Base-by-base conservation (phyloP, 1,140 invertebrate genomes). In the Sweltsa coloradensis region DNA sequence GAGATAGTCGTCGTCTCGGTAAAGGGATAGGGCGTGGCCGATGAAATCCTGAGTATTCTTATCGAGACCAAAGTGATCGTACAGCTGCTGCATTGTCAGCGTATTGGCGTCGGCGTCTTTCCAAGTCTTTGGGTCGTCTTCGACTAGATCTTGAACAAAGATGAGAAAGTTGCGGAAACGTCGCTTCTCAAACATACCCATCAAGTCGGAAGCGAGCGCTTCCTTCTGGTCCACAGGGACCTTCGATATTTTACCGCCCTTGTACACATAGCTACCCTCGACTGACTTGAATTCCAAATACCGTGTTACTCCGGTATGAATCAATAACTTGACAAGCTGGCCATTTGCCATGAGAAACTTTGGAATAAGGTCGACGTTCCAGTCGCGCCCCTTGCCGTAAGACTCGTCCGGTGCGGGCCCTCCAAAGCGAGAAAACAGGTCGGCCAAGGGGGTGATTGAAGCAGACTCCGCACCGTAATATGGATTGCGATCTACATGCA, bases 341-440 rank as follows among this genome's bases (percentile, higher is more conserved):
- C 94, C 97, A 75, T 98, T 97, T 9, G 96, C 97, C 97, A 99
- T 99, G 49, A 99, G 70, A 71, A 99, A 98, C 68, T 99, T 99
- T 0, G 97, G 97, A 58, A 99, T 98, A 41, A 99, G 75, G 69
- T 99, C 97, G 22, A 99, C 95, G 71, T 99, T 99, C 97, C 97
- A 99, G 64, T 99, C 97, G 46, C 96, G 79, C 31, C 87, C 89
- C 59, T 90, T 77, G 22, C 91, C 89, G 67, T 89, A 92, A 16
- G 78, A 76, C 60, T 89, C 87, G 60, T 90, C 88, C 2, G 88
- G 84, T 41, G 77, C 63, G 14, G 87, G 83, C 45, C 81, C 75
- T 36, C 79, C 81, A 68, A 88, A 95, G 63, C 90, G 88, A 47
- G 83, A 55, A 55, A 27, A 97, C 41, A 96, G 75, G 67, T 99